Conservation (phyloP, 2,113 vertebrate genomes). For the Chionis minor region DNA sequence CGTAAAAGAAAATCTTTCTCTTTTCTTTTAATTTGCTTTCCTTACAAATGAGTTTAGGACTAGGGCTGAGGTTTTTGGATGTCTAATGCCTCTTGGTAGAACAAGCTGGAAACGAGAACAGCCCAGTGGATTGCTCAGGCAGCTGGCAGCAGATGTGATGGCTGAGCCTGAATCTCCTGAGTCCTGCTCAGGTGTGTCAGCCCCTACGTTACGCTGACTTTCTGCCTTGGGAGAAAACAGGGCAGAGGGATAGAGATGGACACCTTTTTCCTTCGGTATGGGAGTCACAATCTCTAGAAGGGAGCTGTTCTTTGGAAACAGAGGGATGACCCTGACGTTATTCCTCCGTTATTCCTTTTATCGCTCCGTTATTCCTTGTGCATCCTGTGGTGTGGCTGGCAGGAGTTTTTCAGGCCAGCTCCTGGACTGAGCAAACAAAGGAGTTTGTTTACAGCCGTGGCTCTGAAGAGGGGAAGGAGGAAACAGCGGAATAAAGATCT, state of each 20-base stretch:
- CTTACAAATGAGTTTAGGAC: not conserved
- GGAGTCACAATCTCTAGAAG: not conserved
- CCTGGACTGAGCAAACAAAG: not conserved
- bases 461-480: not conserved
- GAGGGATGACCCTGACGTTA: not conserved
- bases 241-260: not conserved
- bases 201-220: rapidly evolving
- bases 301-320: not conserved
- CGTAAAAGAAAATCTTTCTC: not conserved
- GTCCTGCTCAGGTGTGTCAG: not conserved
- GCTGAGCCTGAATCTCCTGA: not conserved
- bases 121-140: not conserved
- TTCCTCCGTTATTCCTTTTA: not conserved
- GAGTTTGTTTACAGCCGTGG: not conserved
- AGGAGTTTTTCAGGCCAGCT: not conserved
- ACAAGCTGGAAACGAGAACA: not conserved
- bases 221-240: not conserved
- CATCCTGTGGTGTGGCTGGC: not conserved
- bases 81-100: not conserved
- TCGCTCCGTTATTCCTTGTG: rapidly evolving
- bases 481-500: not conserved
- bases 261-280: not conserved
- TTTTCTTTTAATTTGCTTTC: not conserved
- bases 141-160: not conserved
- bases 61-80: not conserved